phyloP scores from a whole-genome alignment of 2,797 vertebrate species.

The Ispidina lecontei region DNA sequence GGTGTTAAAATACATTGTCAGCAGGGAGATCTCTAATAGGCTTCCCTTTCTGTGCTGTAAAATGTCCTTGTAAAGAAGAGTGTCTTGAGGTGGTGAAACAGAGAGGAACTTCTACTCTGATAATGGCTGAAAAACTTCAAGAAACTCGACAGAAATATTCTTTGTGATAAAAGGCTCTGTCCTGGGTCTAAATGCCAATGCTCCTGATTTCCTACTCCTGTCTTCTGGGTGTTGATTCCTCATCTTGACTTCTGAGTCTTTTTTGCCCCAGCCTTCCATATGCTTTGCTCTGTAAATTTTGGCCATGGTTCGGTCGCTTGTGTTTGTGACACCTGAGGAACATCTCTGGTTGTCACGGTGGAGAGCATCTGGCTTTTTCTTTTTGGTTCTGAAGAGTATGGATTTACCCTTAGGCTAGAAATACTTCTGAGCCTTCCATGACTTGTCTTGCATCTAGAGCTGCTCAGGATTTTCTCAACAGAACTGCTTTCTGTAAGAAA shows the following conservation, averaged over 20 bases:
- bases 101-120: background rate
- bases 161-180: background rate
- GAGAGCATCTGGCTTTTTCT: background rate
- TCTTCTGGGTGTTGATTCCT: background rate
- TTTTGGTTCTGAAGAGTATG: background rate
- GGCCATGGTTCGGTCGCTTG: background rate
- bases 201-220: background rate
- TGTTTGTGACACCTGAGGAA: background rate
- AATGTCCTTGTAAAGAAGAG: background rate
- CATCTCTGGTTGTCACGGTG: background rate
- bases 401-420: background rate
- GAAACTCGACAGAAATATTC: background rate
- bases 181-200: background rate
- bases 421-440: background rate
- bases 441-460: background rate
- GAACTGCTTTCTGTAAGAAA: background rate
- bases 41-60: background rate
- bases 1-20: background rate
- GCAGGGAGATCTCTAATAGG: background rate
- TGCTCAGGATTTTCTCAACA: background rate
- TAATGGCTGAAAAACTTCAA: background rate
- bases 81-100: background rate
- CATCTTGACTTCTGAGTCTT: background rate
- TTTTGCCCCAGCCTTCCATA: background rate
- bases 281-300: background rate